phyloP scores from a whole-genome alignment of 2,113 vertebrate species.

The Lepus timidus region DNA sequence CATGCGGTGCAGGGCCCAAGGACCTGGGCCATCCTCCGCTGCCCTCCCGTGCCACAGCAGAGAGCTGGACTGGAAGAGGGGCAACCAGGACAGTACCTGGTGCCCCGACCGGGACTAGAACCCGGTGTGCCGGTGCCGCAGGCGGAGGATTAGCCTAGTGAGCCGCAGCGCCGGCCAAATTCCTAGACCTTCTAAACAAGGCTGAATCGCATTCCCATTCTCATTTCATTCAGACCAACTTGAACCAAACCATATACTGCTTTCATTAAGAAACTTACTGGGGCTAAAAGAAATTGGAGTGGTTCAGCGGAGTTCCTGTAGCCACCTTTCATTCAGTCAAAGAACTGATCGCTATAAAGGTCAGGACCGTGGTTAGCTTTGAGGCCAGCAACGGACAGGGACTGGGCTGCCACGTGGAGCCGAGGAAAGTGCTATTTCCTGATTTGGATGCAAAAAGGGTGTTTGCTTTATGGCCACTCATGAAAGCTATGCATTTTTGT shows the following conservation, averaged over 20 bases:
- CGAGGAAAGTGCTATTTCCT: neutral
- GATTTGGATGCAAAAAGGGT: neutral
- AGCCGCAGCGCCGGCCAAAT: no score
- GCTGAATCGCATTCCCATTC: neutral
- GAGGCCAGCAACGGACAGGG: neutral
- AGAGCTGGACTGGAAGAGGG: no score
- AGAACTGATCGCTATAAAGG: neutral
- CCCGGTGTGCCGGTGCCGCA: no score
- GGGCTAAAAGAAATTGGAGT: neutral
- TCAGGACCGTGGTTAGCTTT: neutral
- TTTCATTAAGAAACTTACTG: neutral
- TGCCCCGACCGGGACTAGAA: no score
- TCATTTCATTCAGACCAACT: neutral
- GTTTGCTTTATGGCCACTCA: neutral
- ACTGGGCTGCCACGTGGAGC: neutral
- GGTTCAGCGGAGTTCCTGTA: neutral
- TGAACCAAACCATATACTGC: neutral
- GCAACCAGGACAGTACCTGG: no score
- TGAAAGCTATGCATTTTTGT: neutral
- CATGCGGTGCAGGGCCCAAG: no score
- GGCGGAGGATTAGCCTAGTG: no score
- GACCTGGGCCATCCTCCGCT: no score
- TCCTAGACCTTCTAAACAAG: neutral
- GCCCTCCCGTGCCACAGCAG: no score
- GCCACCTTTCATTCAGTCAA: neutral